These are phyloP conservation scores for Morpho helenor DNA, from an alignment of 2,888 invertebrate genomes.

Conservation along the genomic window DNA sequence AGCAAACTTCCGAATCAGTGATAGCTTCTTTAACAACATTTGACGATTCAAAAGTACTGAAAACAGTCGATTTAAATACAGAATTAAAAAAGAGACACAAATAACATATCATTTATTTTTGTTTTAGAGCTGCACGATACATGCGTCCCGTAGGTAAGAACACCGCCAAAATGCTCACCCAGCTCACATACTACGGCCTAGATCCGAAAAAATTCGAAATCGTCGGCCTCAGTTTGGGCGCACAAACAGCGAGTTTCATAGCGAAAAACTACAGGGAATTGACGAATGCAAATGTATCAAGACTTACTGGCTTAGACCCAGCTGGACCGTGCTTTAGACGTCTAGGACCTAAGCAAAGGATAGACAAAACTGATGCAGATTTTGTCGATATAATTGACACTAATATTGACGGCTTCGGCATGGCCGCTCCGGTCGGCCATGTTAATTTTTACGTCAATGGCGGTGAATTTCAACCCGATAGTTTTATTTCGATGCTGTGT, in stretches of 20 bases:
- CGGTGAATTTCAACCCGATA: conserved; percentile 48
- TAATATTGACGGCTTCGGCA: conserved; percentile 57
- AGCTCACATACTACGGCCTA: conserved; percentile 44
- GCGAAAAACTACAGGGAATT: conserved; percentile 47
- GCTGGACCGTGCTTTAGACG: conserved; percentile 61
- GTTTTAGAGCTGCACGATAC: conserved; percentile 43
- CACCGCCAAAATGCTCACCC: conserved; percentile 50
- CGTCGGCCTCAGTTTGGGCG: conserved; percentile 55
- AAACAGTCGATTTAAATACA: no score
- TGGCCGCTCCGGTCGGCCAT: conserved; percentile 57
- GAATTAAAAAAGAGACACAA: no score
- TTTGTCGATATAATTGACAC: conserved; percentile 53
- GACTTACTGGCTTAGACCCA: conserved; percentile 52
- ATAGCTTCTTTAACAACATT: no score
- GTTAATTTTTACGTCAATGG: conserved; percentile 62
- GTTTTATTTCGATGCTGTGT: conserved; percentile 33
- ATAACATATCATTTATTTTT: no score
- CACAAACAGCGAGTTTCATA: conserved; percentile 53
- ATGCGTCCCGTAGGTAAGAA: conserved; percentile 47
- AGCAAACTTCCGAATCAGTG: no score
- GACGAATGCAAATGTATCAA: conserved; percentile 48
- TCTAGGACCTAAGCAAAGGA: conserved; percentile 44
- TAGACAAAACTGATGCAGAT: conserved; percentile 55
- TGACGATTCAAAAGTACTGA: no score
- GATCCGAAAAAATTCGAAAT: conserved; percentile 51